Percentiles rank a stretch among this genome's conserved stretches.
Evolutionary conservation across 2,797 vertebrate species (phyloP).

Genomic region (Silurus aristotelis): DNA sequence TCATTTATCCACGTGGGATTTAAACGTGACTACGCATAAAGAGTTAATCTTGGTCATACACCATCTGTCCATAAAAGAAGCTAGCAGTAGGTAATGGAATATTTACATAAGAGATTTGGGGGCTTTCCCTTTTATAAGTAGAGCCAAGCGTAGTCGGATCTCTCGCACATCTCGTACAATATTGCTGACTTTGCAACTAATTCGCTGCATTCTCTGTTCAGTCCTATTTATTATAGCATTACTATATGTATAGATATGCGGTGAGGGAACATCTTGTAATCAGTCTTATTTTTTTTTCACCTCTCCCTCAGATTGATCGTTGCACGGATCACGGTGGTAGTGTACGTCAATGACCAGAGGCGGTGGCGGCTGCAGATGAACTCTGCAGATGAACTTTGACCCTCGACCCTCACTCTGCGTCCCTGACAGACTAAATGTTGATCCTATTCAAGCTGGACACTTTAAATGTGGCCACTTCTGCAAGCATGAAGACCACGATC

Average conservation of each 20-base stretch:
- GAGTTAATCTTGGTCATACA: constrained; percentile 28
- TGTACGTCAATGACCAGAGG: constrained; percentile 10
- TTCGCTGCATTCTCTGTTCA: background rate
- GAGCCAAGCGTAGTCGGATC: background rate
- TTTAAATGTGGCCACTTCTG: constrained; percentile 28
- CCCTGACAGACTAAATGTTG: constrained; percentile 29
- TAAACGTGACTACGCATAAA: constrained; percentile 44
- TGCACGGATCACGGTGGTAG: constrained; percentile 12
- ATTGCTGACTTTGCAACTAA: background rate
- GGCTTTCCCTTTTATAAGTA: background rate
- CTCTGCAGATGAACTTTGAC: constrained; percentile 54
- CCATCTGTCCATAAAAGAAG: constrained; percentile 22
- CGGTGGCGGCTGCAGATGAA: constrained; percentile 21
- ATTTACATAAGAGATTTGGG: background rate
- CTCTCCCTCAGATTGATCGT: constrained; percentile 49
- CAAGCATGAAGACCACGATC: constrained; percentile 29
- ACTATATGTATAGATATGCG: background rate
- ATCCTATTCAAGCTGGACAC: constrained; percentile 40
- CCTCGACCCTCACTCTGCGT: constrained; percentile 43
- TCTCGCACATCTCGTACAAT: background rate
- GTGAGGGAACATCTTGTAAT: background rate
- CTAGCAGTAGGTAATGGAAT: background rate
- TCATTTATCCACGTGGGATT: constrained; percentile 32
- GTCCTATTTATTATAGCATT: background rate
- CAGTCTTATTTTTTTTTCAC: background rate